A percentile compares a stretch with the other conserved stretches of the same genome.
Conservation (phyloP, 1,140 invertebrate species). For the Bathynomus jamesi region DNA sequence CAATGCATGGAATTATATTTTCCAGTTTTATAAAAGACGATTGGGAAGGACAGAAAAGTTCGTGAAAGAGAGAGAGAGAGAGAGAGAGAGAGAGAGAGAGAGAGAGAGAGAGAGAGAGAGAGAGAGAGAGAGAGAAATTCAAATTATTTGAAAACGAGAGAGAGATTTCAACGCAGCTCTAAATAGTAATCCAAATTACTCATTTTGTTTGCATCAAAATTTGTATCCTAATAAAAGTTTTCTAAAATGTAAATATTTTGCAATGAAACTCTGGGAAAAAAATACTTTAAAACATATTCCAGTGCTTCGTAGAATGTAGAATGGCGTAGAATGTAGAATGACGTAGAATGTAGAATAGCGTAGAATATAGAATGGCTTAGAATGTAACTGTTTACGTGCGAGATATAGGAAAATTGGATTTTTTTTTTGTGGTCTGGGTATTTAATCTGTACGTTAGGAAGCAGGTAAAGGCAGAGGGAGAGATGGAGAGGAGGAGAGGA, state of each 20-base stretch:
- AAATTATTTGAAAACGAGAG: neutral
- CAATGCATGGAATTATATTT: neutral
- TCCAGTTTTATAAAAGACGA: neutral
- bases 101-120: neutral
- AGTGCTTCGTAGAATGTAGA: too few relatives aligned
- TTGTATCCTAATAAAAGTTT: neutral
- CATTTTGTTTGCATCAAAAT: neutral
- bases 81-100: neutral
- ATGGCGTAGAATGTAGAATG: too few relatives aligned
- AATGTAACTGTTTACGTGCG: neutral
- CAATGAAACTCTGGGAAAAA: neutral
- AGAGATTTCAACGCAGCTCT: neutral
- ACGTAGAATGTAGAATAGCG: too few relatives aligned
- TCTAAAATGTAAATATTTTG: neutral
- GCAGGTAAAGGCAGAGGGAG: neutral
- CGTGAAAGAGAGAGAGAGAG: neutral
- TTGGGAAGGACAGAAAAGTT: neutral
- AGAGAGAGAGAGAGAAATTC: neutral
- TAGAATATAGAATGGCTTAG: too few relatives aligned
- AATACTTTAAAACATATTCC: neutral
- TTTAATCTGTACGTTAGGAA: conserved; percentile 1
- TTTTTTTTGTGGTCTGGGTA: neutral
- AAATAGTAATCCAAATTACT: neutral
- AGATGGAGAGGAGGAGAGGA: neutral
- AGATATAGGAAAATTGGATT: neutral